These are phyloP conservation scores for Pectinophora gossypiella DNA, from an alignment of 1,140 invertebrate species.

Conservation along the genomic window DNA sequence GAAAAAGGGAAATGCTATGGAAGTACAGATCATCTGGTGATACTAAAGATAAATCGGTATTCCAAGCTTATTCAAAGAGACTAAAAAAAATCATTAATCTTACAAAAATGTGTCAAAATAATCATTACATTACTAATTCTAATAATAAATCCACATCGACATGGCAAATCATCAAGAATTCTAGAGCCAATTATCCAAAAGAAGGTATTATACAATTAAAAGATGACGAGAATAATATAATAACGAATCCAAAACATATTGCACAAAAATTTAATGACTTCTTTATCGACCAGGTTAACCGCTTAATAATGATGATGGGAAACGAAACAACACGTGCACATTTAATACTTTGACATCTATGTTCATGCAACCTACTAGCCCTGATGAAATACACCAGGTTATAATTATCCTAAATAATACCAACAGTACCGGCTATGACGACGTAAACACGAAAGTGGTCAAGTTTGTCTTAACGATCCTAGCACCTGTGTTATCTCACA, in stretches of 20 bases:
- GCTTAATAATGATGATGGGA: not conserved
- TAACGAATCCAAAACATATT: not conserved
- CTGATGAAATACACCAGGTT: not conserved
- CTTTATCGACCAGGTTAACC: not conserved
- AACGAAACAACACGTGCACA: not conserved
- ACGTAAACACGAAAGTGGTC: not conserved
- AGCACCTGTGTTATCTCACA: not conserved
- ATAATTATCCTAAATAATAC: conserved; percentile 5
- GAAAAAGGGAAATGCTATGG: not conserved
- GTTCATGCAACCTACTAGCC: conserved; percentile 2
- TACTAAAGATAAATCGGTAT: not conserved
- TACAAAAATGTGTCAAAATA: not conserved
- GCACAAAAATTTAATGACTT: not conserved
- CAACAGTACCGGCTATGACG: conserved; percentile 2
- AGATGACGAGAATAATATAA: not conserved
- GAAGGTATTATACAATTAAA: not conserved
- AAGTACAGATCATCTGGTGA: not conserved
- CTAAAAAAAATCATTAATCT: not conserved
- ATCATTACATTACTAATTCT: not conserved
- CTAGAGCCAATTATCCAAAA: not conserved
- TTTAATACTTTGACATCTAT: not conserved
- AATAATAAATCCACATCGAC: not conserved
- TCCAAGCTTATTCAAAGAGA: not conserved
- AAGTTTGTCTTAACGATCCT: not conserved
- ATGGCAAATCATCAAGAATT: not conserved